A percentile compares a stretch with the other conserved stretches of the same genome.
Evolutionary conservation across 1,140 invertebrate species (phyloP).

Genomic region (Heliconius melpomene): DNA sequence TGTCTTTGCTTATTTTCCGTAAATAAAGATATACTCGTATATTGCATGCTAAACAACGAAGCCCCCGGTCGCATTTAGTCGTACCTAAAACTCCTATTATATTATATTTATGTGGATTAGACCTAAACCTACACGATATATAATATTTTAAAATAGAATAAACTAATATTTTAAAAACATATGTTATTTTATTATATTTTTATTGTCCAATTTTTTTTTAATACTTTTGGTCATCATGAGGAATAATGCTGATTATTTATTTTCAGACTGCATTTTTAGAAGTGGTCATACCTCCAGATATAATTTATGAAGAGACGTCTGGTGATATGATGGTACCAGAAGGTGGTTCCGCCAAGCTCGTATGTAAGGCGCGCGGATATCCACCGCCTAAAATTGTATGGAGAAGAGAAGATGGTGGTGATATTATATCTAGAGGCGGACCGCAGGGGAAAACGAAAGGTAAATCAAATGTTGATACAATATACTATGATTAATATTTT

Average conservation of each 20-base stretch:
- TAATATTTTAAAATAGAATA: too few species aligned
- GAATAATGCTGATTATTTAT: not conserved
- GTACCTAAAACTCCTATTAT: too few species aligned
- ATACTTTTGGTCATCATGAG: not conserved
- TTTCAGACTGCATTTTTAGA: constrained; percentile 89
- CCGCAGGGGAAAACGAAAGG: constrained; percentile 87
- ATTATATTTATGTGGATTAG: too few species aligned
- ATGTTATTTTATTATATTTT: not conserved
- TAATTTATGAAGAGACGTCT: constrained; percentile 92
- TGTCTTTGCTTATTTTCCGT: too few species aligned
- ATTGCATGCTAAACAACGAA: too few species aligned
- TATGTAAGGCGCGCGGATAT: constrained; percentile 92
- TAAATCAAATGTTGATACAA: constrained; percentile 54
- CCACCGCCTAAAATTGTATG: constrained; percentile 92
- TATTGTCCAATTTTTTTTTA: not conserved
- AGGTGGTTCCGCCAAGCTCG: constrained; percentile 92
- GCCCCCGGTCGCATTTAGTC: too few species aligned
- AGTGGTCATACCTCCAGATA: constrained; percentile 95
- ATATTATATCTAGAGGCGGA: constrained; percentile 88
- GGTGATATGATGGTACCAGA: constrained; percentile 95
- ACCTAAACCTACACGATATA: too few species aligned
- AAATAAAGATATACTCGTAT: too few species aligned
- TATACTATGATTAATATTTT: not conserved
- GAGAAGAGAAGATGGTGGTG: constrained; percentile 92
- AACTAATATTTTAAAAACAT: too few species aligned